These are phyloP conservation scores for Euleptes europaea DNA, from an alignment of 2,113 vertebrate genomes.

Conservation along the genomic window DNA sequence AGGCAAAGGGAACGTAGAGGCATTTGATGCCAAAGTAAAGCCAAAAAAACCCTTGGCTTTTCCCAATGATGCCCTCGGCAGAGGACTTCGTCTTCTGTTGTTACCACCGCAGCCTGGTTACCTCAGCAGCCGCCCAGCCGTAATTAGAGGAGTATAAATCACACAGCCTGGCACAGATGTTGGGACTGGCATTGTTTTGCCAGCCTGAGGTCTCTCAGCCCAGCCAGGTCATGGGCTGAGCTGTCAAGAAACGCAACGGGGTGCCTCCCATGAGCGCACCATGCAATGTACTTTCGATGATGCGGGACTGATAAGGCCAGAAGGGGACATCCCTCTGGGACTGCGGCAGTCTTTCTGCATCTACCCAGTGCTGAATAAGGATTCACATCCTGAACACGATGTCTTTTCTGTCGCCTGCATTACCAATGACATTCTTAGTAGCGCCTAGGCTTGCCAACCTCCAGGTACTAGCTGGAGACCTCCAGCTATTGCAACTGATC, in stretches of 20 bases:
- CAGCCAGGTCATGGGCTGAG: constrained; percentile 8
- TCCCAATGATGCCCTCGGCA: constrained; percentile 21
- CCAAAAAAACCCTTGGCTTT: neutral
- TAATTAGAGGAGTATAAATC: neutral
- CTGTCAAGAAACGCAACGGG: neutral
- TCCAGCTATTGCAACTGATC: too few species aligned
- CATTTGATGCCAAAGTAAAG: neutral
- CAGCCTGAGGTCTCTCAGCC: neutral
- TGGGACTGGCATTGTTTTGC: neutral
- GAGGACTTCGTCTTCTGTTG: constrained; percentile 3
- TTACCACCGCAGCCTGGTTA: constrained; percentile 38
- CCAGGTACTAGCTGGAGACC: too few species aligned
- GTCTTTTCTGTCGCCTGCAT: neutral
- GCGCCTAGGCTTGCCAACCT: too few species aligned
- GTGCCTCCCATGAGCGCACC: neutral
- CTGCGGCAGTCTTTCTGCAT: neutral
- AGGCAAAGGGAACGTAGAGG: neutral
- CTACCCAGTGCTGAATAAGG: neutral
- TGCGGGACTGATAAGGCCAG: neutral
- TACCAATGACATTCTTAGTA: neutral
- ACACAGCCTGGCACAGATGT: neutral
- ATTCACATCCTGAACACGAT: neutral
- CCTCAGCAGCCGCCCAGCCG: neutral
- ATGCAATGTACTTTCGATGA: neutral
- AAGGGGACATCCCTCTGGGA: neutral